Evolutionary conservation across 2,888 invertebrate species (phyloP).

Genomic region (Dryococelus australis): DNA sequence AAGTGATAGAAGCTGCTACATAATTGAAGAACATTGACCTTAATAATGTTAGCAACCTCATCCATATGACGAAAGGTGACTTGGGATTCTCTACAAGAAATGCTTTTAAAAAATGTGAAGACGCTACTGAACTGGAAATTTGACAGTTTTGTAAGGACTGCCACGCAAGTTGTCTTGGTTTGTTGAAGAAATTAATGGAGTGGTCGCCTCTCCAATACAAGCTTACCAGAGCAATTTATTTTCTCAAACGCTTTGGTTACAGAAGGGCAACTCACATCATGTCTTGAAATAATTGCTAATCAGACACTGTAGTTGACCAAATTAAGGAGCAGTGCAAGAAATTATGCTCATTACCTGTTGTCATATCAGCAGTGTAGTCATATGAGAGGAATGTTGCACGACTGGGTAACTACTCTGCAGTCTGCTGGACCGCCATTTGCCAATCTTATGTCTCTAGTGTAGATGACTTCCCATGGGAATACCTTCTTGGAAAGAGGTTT

Average conservation of each 20-base stretch:
- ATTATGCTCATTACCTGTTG: neutral
- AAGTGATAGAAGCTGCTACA: neutral
- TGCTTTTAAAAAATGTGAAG: conserved; percentile 22
- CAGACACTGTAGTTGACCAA: neutral
- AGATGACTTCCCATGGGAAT: neutral
- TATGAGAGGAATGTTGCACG: neutral
- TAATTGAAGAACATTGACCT: neutral
- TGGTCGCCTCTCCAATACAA: neutral
- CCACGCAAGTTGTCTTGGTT: neutral
- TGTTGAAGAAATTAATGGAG: neutral
- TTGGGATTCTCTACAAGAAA: conserved; percentile 3
- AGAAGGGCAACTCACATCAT: neutral
- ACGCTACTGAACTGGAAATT: neutral
- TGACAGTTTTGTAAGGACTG: neutral
- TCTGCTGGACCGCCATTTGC: neutral
- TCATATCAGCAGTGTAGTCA: neutral
- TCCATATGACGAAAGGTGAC: neutral
- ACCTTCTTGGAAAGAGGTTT: neutral
- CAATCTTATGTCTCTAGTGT: neutral
- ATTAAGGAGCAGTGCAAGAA: neutral
- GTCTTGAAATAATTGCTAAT: neutral
- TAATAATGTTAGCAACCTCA: neutral
- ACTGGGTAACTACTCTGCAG: neutral
- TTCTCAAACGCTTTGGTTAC: neutral
- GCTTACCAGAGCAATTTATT: neutral